Percentiles rank a stretch among this genome's conserved stretches.
Conservation (phyloP, 2,888 invertebrate species). For the Apeira syringaria region DNA sequence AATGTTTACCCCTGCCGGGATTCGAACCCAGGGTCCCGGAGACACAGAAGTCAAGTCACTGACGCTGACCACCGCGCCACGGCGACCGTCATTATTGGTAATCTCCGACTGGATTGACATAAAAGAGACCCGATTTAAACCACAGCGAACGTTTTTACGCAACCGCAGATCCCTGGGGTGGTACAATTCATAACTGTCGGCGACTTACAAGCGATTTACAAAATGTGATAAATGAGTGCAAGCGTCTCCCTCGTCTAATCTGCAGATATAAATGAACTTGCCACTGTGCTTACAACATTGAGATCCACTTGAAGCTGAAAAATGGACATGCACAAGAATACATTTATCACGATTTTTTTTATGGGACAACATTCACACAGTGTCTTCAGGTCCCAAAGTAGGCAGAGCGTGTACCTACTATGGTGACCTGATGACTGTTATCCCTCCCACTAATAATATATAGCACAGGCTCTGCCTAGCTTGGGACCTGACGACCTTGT, state of each 20-base stretch:
- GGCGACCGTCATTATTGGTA: constrained; percentile 6
- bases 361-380: too few species aligned
- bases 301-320: constrained; percentile 7
- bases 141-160: constrained; percentile 18
- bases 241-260: constrained; percentile 44
- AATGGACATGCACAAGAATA: background rate
- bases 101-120: constrained; percentile 7
- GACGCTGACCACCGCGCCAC: too few species aligned
- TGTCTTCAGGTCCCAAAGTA: too few species aligned
- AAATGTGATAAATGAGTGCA: constrained; percentile 53
- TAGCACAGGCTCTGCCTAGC: too few species aligned
- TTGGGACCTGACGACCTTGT: too few species aligned
- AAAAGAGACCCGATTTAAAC: constrained; percentile 15
- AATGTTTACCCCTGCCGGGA: too few species aligned
- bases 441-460: too few species aligned
- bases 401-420: too few species aligned
- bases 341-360: background rate
- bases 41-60: too few species aligned
- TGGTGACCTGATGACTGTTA: too few species aligned
- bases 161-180: constrained; percentile 25
- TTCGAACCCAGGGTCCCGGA: too few species aligned
- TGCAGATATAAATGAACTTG: constrained; percentile 47
- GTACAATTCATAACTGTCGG: constrained; percentile 51
- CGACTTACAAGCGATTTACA: constrained; percentile 52
- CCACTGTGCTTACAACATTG: constrained; percentile 15